phyloP scores from a whole-genome alignment of 2,113 vertebrate species.

The Channa argus region DNA sequence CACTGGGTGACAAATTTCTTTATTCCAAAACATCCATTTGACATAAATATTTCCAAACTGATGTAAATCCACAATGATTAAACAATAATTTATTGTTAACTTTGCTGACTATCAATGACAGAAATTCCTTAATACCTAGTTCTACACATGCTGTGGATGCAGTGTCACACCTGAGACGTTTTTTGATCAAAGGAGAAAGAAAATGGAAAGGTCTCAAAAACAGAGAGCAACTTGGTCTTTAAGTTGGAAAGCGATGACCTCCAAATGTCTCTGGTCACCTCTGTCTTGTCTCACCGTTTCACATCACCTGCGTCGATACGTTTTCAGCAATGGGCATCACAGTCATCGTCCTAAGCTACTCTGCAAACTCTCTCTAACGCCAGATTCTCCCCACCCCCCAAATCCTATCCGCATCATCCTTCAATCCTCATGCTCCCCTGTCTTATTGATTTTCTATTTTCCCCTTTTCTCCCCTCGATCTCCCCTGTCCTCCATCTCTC shows the following conservation, averaged over 20 bases:
- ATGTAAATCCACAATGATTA: no score
- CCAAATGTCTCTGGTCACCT: slow-evolving; percentile 49
- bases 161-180: neutral
- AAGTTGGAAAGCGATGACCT: slow-evolving; percentile 27
- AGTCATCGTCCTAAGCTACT: slow-evolving; percentile 48
- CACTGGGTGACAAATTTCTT: no score
- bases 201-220: slow-evolving; percentile 38
- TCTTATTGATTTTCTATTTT: slow-evolving; percentile 82
- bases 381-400: slow-evolving; percentile 51
- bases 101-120: no score
- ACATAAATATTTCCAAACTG: no score
- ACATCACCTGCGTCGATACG: slow-evolving; percentile 47
- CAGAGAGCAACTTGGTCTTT: slow-evolving; percentile 5
- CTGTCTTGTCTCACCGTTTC: slow-evolving; percentile 32
- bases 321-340: slow-evolving; percentile 57
- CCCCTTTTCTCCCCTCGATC: slow-evolving; percentile 43
- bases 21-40: no score
- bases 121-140: no score
- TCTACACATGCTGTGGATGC: neutral
- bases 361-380: slow-evolving; percentile 56
- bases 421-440: slow-evolving; percentile 71
- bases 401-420: slow-evolving; percentile 73
- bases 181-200: slow-evolving; percentile 18
- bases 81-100: no score
- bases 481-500: slow-evolving; percentile 47